Conservation (phyloP, 2,888 invertebrate species). For the Drosophila nr. fundita region DNA sequence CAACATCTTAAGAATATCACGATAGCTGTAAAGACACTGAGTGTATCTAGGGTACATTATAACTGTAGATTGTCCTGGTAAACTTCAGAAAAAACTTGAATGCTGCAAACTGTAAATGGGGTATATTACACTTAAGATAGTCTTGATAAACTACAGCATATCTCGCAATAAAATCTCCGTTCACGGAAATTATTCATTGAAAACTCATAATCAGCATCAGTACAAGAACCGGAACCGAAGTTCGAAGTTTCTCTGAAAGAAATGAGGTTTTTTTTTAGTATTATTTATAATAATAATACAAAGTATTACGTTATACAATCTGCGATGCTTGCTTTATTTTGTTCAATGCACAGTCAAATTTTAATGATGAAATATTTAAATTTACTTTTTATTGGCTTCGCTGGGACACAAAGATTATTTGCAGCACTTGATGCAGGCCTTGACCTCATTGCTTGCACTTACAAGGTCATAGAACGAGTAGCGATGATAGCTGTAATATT, state of each 20-base stretch:
- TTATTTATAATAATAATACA: background rate
- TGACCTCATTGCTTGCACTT: slow-evolving; percentile 2
- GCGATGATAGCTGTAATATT: slow-evolving; percentile 33
- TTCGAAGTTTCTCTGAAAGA: background rate
- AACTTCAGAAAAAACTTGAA: background rate
- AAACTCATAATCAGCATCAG: background rate
- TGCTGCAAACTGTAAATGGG: background rate
- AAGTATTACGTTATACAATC: background rate
- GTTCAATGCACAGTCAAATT: background rate
- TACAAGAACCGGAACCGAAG: background rate
- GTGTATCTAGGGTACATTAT: background rate
- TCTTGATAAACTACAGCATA: background rate
- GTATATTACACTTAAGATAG: background rate
- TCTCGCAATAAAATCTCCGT: background rate
- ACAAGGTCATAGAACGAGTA: slow-evolving; percentile 40
- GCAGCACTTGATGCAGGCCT: slow-evolving; percentile 13
- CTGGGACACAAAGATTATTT: background rate
- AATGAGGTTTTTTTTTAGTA: no score
- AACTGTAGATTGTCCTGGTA: background rate
- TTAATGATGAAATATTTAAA: background rate
- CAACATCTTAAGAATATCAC: slow-evolving; percentile 19
- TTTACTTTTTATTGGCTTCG: background rate
- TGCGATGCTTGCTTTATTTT: background rate
- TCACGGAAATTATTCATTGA: no score
- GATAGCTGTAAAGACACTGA: background rate